Base-by-base conservation (phyloP, 2,797 vertebrate species). In the Anguilla marmorata region DNA sequence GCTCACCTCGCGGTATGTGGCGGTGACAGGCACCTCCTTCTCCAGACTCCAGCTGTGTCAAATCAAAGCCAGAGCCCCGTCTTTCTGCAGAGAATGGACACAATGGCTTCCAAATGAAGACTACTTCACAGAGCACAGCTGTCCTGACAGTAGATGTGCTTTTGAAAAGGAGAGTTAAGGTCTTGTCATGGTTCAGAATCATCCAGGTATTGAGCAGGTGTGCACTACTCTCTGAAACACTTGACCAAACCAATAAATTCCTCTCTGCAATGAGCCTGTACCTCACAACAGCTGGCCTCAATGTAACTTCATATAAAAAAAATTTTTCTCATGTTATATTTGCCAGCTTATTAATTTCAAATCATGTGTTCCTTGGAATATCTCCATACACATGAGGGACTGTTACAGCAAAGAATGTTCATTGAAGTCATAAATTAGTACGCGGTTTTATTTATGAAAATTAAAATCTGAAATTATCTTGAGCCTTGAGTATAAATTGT, bases 71-170 rank as follows among this genome's bases (percentile, higher is more conserved):
- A 86, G 69, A 86, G 19, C 14, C 86, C 52, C 80, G 72, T 74
- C 27, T 63, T 56, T 19, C 7, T 19, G 3, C 14, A 50, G 41
- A 45, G 69, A 79, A 80, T 0, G n/a, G 84, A 69, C 74, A 80
- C 6, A 54, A 66, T 79, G 12, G 41, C 76, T 54, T 33, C 66
- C 58, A 27, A 83, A 21, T 66, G 76, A 14, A 6, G 27, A 63
- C 52, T 41, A 72, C 85, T 87, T 87, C 89, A 48, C 86, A 88
- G 45, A 48, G 58, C 56, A 72, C 87, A 87, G 85, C 41, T 85
- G 86, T 54, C 48, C 33, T 82, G 82, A 37, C 69, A 45, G 56
- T 48, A 33, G 85, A 84, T 82, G 60, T 21, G 63, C 80, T 83
- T 79, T 69, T 11, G 41, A 21, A 33, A 11, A 45, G 6, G 11